Base-by-base conservation (phyloP, 1,140 invertebrate genomes). In the Chelonus insularis region DNA sequence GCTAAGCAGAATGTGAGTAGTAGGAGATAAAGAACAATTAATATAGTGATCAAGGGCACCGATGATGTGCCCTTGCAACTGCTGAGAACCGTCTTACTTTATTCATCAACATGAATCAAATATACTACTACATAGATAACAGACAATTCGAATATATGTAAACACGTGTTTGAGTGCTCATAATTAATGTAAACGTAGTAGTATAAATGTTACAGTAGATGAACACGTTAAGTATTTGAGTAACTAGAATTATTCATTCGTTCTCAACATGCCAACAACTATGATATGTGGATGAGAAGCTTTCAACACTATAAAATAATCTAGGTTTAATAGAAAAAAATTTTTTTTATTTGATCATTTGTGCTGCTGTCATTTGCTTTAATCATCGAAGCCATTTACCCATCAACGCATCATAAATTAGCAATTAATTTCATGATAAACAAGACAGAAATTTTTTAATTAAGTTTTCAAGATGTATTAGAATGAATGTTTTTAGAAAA, bases 11-110 rank as follows among this genome's bases (percentile, higher is more conserved):
- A 16, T 29, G 41, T 25, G 12, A 36, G 18, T 36, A 50, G 48
- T 51, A 36, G 14, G 50, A 37, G 39, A 37, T 36, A 65, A 65
- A 61, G 61, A 65, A 65, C 61, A 65, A 65, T 61, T 65, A 61
- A 65, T 65, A 29, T 7, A 65, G 60, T 65, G 37, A 51, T 43
- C 59, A 58, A 18, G 37, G 39, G 55, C 45, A 9, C 32, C 23
- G 56, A 47, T 25, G 20, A 57, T 45, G 23, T 25, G 29, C 7
- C 41, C 41, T 47, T 57, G 41, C 23, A 32, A 48, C 29, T 48
- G 39, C 57, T 32, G 32, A n/a, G 20, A 36, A 32, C 57, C 47
- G 36, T 57, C 25, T 32, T 29, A 21, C 37, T 48, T 50, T 9
- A 2, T 23, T 25, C n/a, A 25, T 45, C 21, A 23, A 45, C 32